Conservation (phyloP, 2,888 invertebrate genomes). For the Ferdinandea cuprea region DNA sequence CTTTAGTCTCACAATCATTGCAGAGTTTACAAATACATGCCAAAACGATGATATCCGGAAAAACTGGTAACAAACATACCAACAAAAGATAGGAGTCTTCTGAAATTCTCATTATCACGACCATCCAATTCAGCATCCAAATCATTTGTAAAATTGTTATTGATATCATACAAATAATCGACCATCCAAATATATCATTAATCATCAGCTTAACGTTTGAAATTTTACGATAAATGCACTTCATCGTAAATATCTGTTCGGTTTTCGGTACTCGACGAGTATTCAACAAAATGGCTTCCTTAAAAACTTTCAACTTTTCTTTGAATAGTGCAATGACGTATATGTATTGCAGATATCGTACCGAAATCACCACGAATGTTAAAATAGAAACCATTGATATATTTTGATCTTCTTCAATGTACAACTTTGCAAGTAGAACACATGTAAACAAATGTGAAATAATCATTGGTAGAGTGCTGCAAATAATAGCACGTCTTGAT, state of each 20-base stretch:
- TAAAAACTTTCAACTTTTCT: conserved; percentile 30
- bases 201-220: neutral
- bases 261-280: neutral
- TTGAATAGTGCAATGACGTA: conserved; percentile 32
- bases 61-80: too few species aligned
- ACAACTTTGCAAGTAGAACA: too few species aligned
- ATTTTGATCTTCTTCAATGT: too few species aligned
- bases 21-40: too few species aligned
- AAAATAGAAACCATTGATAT: neutral
- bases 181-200: conserved; percentile 22
- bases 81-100: too few species aligned
- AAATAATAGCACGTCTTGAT: neutral
- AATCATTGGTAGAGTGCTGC: neutral
- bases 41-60: too few species aligned
- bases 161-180: conserved; percentile 17
- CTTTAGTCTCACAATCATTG: too few species aligned
- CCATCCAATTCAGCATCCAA: conserved; percentile 26
- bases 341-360: conserved; percentile 40
- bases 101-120: neutral
- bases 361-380: neutral
- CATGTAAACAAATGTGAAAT: neutral
- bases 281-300: neutral
- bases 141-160: conserved; percentile 13
- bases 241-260: conserved; percentile 20
- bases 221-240: conserved; percentile 35